A percentile compares a stretch with the other conserved stretches of the same genome.
Conservation (phyloP, 2,113 vertebrate genomes). For the Psilopogon haemacephalus region DNA sequence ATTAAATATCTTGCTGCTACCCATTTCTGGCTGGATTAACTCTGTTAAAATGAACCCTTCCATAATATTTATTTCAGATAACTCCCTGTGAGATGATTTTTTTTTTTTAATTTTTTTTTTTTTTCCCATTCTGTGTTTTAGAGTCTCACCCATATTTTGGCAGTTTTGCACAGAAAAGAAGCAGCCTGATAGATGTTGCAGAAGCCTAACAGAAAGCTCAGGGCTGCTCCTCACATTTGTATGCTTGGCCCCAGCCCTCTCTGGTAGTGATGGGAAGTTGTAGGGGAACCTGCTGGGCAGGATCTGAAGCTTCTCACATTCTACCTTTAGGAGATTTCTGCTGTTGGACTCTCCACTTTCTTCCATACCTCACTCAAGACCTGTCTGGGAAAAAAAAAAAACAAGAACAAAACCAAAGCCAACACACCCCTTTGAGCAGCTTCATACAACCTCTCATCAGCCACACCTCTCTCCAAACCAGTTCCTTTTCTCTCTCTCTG, state of each 20-base stretch:
- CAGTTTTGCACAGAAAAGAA: constrained; percentile 33
- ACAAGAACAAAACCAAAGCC: neutral
- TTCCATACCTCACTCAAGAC: accelerated
- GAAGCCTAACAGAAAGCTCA: neutral
- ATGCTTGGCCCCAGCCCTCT: neutral
- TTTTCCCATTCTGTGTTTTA: constrained; percentile 32
- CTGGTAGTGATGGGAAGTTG: neutral
- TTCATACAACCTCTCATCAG: accelerated
- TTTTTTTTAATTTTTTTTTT: neutral
- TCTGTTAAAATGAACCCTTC: constrained; percentile 62
- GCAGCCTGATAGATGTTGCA: neutral
- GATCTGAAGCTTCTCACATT: accelerated
- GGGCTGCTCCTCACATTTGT: neutral
- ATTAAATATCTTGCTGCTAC: constrained; percentile 73
- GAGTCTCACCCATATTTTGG: constrained; percentile 1
- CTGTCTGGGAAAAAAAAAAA: neutral
- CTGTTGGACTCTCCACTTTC: accelerated
- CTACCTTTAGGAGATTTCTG: neutral
- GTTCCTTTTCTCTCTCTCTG: neutral
- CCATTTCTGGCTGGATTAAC: constrained; percentile 72
- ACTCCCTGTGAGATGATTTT: neutral
- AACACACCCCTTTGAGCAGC: neutral
- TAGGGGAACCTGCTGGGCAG: neutral
- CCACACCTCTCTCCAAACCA: no score
- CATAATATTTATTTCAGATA: constrained; percentile 71